Conservation (phyloP, 2,888 invertebrate genomes). For the Cartodere bifasciata region DNA sequence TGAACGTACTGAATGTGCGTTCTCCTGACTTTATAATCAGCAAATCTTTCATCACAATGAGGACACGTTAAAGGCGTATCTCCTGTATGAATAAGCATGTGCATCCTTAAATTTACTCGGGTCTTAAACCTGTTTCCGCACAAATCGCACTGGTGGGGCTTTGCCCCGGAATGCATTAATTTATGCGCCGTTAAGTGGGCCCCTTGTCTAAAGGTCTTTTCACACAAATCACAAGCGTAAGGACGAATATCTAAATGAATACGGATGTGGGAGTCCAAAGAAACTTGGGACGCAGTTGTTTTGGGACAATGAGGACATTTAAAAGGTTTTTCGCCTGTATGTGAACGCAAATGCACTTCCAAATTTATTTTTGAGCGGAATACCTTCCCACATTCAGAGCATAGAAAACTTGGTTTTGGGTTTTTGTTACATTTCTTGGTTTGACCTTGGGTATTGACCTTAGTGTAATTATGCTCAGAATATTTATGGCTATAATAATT, state of each 20-base stretch:
- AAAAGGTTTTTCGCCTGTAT: conserved; percentile 1
- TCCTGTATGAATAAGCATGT: background rate
- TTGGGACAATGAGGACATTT: background rate
- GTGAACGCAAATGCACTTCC: background rate
- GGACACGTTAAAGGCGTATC: background rate
- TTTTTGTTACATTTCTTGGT: background rate
- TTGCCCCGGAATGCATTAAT: conserved; percentile 5
- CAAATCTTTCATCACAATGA: background rate
- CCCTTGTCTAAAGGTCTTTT: conserved; percentile 6
- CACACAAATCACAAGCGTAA: conserved; percentile 6
- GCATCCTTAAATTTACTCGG: background rate
- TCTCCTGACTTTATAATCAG: background rate
- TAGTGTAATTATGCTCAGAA: too few species aligned
- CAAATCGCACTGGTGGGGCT: conserved; percentile 3
- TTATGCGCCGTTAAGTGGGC: conserved; percentile 4
- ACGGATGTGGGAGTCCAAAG: background rate
- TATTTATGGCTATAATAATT: too few species aligned
- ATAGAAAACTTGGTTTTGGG: background rate
- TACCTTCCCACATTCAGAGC: background rate
- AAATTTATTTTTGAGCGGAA: background rate
- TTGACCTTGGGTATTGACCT: background rate
- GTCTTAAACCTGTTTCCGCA: conserved; percentile 1
- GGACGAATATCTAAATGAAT: conserved; percentile 18
- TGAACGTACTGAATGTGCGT: too few species aligned
- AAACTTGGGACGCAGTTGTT: background rate